Evolutionary conservation across 2,888 invertebrate species (phyloP), one percentile per base, ranked within the genome.

Genomic region (Geophilus truncorum): DNA sequence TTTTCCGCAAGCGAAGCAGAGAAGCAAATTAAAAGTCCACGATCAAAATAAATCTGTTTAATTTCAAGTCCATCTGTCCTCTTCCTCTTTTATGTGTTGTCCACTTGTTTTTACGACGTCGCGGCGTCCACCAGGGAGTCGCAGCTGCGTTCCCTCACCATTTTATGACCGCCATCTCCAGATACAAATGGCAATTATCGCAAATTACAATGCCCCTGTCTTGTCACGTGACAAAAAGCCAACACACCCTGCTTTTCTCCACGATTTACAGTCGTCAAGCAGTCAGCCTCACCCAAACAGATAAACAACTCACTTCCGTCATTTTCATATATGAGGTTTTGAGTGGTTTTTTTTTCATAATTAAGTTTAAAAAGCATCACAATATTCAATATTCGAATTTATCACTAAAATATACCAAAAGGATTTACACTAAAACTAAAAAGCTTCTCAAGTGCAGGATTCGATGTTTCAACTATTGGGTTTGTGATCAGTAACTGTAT

Each of bases 171-270:
- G 25, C 70, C 25, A 70, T 70, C 70, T 70, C 70, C 70, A 70
- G 70, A 70, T 70, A 70, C 70, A 70, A 70, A 70, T 70, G 70
- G 28, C 70, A 70, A 70, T 70, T 70, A 70, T 70, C 70, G 28
- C 70, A 70, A 70, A 70, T 70, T 70, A 70, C 70, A 70, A 70
- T 70, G 70, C 70, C 70, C 51, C 70, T 70, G 70, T 28, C 70
- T 70, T 70, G 70, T 70, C 70, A 70, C 70, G 23, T 70, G 70
- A 70, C 70, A 70, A 70, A 70, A 25, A 70, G 12, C 5, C 51
- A 3, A 32, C 51, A 51, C 70, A 15, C 70, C 70, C 70, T 25
- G 25, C 18, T 51, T 25, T 12, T 25, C 6, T 25, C 5, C 70
- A 25, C 51, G 51, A 51, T 51, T 51, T 51, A 51, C 21, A 4